These are phyloP conservation scores for Stegostoma tigrinum DNA, from an alignment of 2,113 vertebrate genomes.

Conservation along the genomic window DNA sequence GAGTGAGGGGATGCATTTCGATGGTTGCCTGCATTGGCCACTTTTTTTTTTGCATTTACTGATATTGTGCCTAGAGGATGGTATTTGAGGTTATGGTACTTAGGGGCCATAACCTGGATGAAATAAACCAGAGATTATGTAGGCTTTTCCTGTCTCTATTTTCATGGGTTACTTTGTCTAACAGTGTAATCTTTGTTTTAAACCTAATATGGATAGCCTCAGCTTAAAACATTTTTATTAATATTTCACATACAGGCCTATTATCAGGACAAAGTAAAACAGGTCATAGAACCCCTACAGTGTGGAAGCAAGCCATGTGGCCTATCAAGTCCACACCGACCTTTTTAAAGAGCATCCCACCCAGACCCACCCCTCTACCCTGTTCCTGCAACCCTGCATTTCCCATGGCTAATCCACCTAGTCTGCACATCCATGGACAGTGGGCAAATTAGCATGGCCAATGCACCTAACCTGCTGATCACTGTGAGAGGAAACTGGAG, in stretches of 20 bases:
- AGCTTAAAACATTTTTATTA: not conserved
- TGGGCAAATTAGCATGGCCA: too few relatives aligned
- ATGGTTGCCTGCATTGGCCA: not conserved
- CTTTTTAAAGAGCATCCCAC: too few relatives aligned
- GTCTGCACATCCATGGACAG: too few relatives aligned
- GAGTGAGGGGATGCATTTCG: not conserved
- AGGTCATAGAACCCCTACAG: not conserved
- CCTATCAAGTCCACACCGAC: too few relatives aligned
- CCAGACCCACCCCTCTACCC: too few relatives aligned
- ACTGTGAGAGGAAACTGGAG: too few relatives aligned
- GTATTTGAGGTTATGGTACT: not conserved
- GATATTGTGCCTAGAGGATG: not conserved
- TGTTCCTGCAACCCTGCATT: too few relatives aligned
- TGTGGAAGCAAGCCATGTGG: too few relatives aligned
- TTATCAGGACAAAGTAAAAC: not conserved
- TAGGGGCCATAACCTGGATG: not conserved
- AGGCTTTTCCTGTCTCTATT: not conserved
- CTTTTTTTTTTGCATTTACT: not conserved
- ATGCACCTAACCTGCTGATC: too few relatives aligned
- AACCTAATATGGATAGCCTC: not conserved
- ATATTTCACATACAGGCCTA: not conserved
- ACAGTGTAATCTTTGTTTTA: not conserved
- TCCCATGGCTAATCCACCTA: too few relatives aligned
- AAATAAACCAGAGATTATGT: not conserved
- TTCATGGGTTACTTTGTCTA: not conserved